Evolutionary conservation across 2,113 vertebrate species (phyloP), one percentile per base, ranked within the genome.

Genomic region (Irena cyanogastra): DNA sequence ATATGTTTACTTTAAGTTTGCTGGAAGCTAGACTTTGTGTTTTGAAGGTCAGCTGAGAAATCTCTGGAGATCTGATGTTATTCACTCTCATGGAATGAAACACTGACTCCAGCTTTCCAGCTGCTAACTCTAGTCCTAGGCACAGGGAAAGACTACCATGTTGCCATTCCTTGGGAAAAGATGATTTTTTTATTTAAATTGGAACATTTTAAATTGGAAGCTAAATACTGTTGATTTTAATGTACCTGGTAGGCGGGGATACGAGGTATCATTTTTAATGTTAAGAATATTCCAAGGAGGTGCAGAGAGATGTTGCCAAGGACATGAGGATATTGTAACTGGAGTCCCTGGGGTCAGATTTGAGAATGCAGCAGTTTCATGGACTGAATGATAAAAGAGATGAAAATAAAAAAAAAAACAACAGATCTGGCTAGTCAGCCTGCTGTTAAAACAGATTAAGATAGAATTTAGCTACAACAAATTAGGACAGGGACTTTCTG

Each of bases 31-130:
- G 88, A 93, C 87, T 87, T 96, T 28, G 80, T 95, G 76, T 96
- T 97, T 96, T 96, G 83, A 95, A 96, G 95, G 97, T 98, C 96
- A 90, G 88, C 68, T 92, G 63, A 71, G 54, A 97, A 97, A 71
- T 96, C 97, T 97, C 97, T 87, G 60, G 96, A 96, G 98, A 94
- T 68, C 75, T 91, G 83, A 81, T 82, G 71, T 76, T 95, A 78
- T 93, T 90, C 69, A 95, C 86, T 97, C 97, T 94, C 97, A 95
- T 95, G 97, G 97, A 97, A 96, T 59, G 90, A 96, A 97, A 95
- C 10, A 83, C 97, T 97, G 97, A 97, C 84, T 94, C 89, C 61
- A 90, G 82, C 84, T 94, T 97, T 97, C 96, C 94, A 91, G 88
- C 79, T 96, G 93, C 44, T 83, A 90, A 84, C 64, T 93, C 8